Evolutionary conservation across 2,113 vertebrate genomes (phyloP).

Genomic region (Candoia aspera): DNA sequence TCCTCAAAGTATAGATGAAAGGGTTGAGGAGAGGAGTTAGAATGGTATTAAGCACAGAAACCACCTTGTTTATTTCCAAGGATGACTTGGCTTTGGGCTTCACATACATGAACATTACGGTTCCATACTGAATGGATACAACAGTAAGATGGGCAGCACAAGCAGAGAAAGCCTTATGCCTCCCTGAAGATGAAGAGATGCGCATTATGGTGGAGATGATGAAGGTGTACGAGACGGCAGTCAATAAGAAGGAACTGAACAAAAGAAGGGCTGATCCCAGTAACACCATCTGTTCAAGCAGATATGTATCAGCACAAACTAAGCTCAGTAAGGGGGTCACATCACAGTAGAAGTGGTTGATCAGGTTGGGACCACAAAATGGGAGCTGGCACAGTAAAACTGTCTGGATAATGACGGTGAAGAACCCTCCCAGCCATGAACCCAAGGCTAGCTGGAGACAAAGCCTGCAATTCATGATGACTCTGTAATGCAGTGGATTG

Average conservation of each 20-base stretch:
- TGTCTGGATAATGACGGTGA: slow-evolving; percentile 13
- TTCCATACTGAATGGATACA: slow-evolving; percentile 22
- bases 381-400: slow-evolving; percentile 7
- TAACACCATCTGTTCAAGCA: slow-evolving; percentile 5
- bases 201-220: slow-evolving; percentile 7
- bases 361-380: slow-evolving; percentile 14
- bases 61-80: slow-evolving; percentile 22
- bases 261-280: slow-evolving; percentile 8
- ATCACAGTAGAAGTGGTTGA: slow-evolving; percentile 33
- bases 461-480: background rate
- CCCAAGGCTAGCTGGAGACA: slow-evolving; percentile 15
- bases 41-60: slow-evolving; percentile 22
- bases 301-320: slow-evolving; percentile 1
- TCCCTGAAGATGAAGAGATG: slow-evolving; percentile 13
- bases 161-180: background rate
- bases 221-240: background rate
- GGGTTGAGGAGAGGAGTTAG: slow-evolving; percentile 20
- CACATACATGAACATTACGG: slow-evolving; percentile 19
- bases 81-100: slow-evolving; percentile 1
- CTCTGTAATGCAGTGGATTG: background rate
- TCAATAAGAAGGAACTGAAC: slow-evolving; percentile 18
- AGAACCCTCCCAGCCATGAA: slow-evolving; percentile 20
- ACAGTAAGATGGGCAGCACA: slow-evolving; percentile 16
- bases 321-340: slow-evolving; percentile 6
- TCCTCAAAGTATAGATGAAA: slow-evolving; percentile 25